A percentile compares a stretch with the other conserved stretches of the same genome.
phyloP scores from a whole-genome alignment of 2,113 vertebrate species.

The Rhinichthys klamathensis region DNA sequence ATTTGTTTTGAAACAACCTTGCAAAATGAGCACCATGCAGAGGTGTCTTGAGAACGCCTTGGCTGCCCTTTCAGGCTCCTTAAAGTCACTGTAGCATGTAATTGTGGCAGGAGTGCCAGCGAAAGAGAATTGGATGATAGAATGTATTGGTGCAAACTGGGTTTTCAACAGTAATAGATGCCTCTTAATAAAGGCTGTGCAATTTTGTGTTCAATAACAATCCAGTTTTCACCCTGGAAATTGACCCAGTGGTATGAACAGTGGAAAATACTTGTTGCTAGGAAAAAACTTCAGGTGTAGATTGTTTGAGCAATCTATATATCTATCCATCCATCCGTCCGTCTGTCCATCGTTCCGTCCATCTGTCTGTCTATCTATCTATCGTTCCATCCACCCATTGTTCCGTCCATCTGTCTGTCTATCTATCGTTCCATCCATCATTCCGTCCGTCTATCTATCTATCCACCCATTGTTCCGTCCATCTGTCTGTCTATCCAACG shows the following conservation, averaged over 20 bases:
- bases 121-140: constrained; percentile 23
- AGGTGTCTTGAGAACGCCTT: constrained; percentile 34
- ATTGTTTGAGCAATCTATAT: too few relatives aligned
- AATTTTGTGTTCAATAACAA: constrained; percentile 29
- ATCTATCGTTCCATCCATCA: too few relatives aligned
- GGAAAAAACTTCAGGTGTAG: not conserved
- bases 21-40: constrained; percentile 1
- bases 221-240: not conserved
- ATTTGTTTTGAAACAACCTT: constrained; percentile 41
- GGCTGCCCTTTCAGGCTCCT: constrained; percentile 32
- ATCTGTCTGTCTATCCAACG: too few relatives aligned
- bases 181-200: constrained; percentile 19
- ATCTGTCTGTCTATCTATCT: too few relatives aligned
- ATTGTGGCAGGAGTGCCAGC: constrained; percentile 29
- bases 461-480: accelerated
- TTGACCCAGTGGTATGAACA: not conserved
- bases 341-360: too few relatives aligned
- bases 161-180: constrained; percentile 23
- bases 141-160: constrained; percentile 17
- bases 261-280: not conserved
- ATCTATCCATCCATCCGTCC: too few relatives aligned
- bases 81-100: constrained; percentile 38
- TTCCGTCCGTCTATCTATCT: too few relatives aligned
- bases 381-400: too few relatives aligned
- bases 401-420: too few relatives aligned